These are phyloP conservation scores for Girardinus metallicus DNA, from an alignment of 2,797 vertebrate species.

Conservation along the genomic window DNA sequence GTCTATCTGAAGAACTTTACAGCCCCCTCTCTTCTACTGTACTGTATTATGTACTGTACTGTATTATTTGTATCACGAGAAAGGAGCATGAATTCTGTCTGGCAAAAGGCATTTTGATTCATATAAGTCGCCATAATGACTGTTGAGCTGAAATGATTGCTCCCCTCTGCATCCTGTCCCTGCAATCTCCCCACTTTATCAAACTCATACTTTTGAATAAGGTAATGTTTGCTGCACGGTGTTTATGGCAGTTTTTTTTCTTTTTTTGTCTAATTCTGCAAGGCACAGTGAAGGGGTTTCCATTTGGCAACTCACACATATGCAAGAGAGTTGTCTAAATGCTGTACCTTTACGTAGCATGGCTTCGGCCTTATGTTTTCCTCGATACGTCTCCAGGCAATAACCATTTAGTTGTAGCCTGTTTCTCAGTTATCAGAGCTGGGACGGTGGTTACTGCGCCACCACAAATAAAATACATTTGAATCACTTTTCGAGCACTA, in stretches of 20 bases:
- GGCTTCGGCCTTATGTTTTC: slow-evolving; percentile 66
- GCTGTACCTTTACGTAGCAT: slow-evolving; percentile 75
- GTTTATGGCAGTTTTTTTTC: slow-evolving; percentile 58
- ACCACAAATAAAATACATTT: slow-evolving; percentile 22
- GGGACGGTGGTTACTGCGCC: slow-evolving; percentile 2
- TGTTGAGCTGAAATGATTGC: slow-evolving; percentile 51
- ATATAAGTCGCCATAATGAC: slow-evolving; percentile 52
- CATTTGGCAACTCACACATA: slow-evolving; percentile 35
- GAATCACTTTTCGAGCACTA: slow-evolving; percentile 27
- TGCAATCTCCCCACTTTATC: slow-evolving; percentile 15
- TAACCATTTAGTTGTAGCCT: slow-evolving; percentile 58
- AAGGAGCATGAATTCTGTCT: slow-evolving; percentile 54
- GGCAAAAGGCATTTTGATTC: slow-evolving; percentile 58
- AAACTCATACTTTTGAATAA: slow-evolving; percentile 49
- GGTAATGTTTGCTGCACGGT: slow-evolving; percentile 63
- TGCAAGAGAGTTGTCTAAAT: slow-evolving; percentile 49
- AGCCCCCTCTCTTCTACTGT: slow-evolving; percentile 50
- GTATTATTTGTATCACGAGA: slow-evolving; percentile 51
- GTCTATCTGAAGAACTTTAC: slow-evolving; percentile 57
- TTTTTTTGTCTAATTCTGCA: slow-evolving; percentile 61
- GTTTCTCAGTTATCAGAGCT: slow-evolving; percentile 8
- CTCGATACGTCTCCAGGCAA: slow-evolving; percentile 64
- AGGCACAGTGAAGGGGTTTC: slow-evolving; percentile 21
- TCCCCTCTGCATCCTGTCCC: background rate
- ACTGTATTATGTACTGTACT: slow-evolving; percentile 57